Percentiles rank a stretch among this genome's conserved stretches.
These are phyloP conservation scores for Rhyzopertha dominica DNA, from an alignment of 1,140 invertebrate species.

Conservation along the genomic window DNA sequence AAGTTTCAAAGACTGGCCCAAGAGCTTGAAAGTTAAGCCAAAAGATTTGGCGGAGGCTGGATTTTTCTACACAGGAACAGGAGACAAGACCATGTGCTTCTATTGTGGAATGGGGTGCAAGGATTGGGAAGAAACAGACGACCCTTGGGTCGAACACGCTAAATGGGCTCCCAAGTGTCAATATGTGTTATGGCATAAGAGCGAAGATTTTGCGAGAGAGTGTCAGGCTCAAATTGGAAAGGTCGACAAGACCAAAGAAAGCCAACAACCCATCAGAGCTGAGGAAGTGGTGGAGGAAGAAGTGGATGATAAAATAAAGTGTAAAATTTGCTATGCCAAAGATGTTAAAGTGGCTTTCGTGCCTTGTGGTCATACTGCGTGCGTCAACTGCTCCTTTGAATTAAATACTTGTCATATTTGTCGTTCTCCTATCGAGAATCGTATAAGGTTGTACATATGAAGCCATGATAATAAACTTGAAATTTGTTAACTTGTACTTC, in stretches of 20 bases:
- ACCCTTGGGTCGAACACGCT: constrained; percentile 80
- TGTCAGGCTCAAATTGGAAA: too few relatives aligned
- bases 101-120: constrained; percentile 60
- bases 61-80: constrained; percentile 62
- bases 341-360: constrained; percentile 78
- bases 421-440: constrained; percentile 39
- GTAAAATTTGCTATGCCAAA: constrained; percentile 69
- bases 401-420: constrained; percentile 75
- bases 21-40: constrained; percentile 52
- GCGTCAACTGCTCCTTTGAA: constrained; percentile 69
- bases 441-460: too few relatives aligned
- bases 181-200: constrained; percentile 66
- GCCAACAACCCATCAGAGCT: not conserved
- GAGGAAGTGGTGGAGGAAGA: constrained; percentile 15
- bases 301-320: constrained; percentile 52
- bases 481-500: too few relatives aligned
- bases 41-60: constrained; percentile 59
- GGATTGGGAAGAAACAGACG: constrained; percentile 61
- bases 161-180: constrained; percentile 71
- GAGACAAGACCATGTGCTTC: constrained; percentile 59
- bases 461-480: too few relatives aligned
- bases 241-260: not conserved
- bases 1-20: constrained; percentile 68
- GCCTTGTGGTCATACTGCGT: constrained; percentile 80
- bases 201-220: constrained; percentile 51